Evolutionary conservation across 1,140 invertebrate species (phyloP).

Genomic region (Sminthurides bifidus): DNA sequence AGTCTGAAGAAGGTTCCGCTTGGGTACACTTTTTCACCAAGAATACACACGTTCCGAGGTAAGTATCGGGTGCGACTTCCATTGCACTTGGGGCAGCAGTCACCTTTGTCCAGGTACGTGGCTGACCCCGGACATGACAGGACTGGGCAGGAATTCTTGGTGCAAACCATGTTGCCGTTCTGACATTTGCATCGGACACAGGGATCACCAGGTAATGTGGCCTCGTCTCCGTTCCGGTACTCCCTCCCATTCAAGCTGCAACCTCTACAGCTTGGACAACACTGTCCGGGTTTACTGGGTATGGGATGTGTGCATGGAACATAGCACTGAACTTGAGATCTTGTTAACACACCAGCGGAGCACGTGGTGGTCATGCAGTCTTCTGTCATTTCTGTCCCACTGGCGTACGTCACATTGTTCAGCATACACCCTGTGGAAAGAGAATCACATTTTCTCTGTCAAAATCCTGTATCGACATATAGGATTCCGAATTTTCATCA

Average conservation of each 20-base stretch:
- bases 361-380: conserved; percentile 60
- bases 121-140: conserved; percentile 58
- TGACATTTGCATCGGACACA: conserved; percentile 74
- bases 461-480: too few species aligned
- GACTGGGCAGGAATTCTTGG: conserved; percentile 70
- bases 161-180: conserved; percentile 59
- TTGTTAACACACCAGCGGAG: conserved; percentile 69
- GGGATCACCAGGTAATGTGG: conserved; percentile 64
- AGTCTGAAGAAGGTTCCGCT: conserved; percentile 47
- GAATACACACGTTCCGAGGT: conserved; percentile 44
- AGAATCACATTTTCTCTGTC: too few species aligned
- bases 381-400: conserved; percentile 58
- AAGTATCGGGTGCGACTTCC: conserved; percentile 36
- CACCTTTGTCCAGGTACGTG: conserved; percentile 51
- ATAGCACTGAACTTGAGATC: conserved; percentile 63
- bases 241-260: conserved; percentile 58
- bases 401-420: conserved; percentile 55
- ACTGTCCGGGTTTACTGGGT: conserved; percentile 56
- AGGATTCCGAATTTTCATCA: neutral
- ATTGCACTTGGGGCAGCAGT: conserved; percentile 72
- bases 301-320: conserved; percentile 59
- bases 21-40: conserved; percentile 52
- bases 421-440: conserved; percentile 53
- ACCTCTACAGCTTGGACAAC: conserved; percentile 71
- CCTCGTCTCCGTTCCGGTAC: conserved; percentile 57